Conservation (phyloP, 1,140 invertebrate species). For the Drepana arcuata region DNA sequence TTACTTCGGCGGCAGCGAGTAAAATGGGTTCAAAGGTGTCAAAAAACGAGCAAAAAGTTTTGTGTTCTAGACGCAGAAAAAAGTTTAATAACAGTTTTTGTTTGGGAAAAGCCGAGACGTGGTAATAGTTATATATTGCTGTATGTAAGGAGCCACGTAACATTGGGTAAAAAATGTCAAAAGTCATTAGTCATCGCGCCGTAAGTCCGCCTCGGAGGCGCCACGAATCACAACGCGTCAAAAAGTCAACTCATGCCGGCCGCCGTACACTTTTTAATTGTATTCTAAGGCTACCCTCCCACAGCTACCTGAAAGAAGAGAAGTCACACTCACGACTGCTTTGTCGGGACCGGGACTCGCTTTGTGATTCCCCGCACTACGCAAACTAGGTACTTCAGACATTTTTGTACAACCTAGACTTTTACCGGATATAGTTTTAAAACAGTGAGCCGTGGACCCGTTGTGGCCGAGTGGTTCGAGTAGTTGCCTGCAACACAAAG, state of each 20-base stretch:
- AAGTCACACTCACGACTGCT: constrained; percentile 32
- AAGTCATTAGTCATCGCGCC: constrained; percentile 33
- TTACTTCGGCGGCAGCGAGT: too few relatives aligned
- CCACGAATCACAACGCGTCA: constrained; percentile 39
- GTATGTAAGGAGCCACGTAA: too few relatives aligned
- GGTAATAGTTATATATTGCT: constrained; percentile 1
- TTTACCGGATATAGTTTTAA: too few relatives aligned
- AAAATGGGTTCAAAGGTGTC: not conserved
- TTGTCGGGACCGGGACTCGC: constrained; percentile 6
- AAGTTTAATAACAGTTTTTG: not conserved
- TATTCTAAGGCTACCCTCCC: constrained; percentile 32
- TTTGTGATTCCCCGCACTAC: too few relatives aligned
- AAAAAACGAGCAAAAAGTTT: not conserved
- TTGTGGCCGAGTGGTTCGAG: too few relatives aligned
- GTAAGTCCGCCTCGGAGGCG: constrained; percentile 29
- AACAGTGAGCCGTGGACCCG: too few relatives aligned
- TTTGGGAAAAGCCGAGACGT: not conserved
- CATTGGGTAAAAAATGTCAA: constrained; percentile 11
- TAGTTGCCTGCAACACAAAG: too few relatives aligned
- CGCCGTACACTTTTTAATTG: constrained; percentile 25
- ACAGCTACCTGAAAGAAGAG: constrained; percentile 45
- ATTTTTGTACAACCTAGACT: too few relatives aligned
- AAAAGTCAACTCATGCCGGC: constrained; percentile 38
- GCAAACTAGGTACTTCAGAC: too few relatives aligned
- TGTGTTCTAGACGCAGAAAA: not conserved